Evolutionary conservation across 2,797 vertebrate genomes (phyloP).

Genomic region (Notolepis coatsorum): DNA sequence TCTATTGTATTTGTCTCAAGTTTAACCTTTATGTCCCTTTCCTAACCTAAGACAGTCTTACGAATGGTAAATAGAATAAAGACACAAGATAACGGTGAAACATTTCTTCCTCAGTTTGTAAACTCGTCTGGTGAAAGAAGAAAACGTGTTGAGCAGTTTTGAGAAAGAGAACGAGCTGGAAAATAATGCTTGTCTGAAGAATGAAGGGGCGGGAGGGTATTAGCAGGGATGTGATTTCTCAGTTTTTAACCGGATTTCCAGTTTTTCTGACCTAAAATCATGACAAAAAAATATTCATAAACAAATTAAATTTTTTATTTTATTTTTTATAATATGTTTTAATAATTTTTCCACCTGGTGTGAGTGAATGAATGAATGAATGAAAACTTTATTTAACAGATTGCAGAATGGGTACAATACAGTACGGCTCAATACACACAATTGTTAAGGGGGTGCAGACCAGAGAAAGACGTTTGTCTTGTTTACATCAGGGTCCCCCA

Average conservation of each 20-base stretch:
- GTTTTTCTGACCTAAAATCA: too few relatives aligned
- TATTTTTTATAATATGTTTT: too few relatives aligned
- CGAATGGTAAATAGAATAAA: conserved; percentile 74
- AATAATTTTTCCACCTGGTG: too few relatives aligned
- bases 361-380: too few relatives aligned
- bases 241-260: background rate
- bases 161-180: background rate
- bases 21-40: conserved; percentile 70
- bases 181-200: background rate
- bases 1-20: conserved; percentile 65
- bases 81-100: conserved; percentile 44
- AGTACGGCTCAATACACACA: too few relatives aligned
- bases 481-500: too few relatives aligned
- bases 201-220: background rate
- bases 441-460: too few relatives aligned
- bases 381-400: too few relatives aligned
- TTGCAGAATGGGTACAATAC: too few relatives aligned
- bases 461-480: too few relatives aligned
- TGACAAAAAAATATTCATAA: too few relatives aligned
- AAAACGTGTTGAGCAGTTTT: background rate
- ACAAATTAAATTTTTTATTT: too few relatives aligned
- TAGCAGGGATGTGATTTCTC: background rate
- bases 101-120: conserved; percentile 30
- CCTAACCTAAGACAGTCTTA: conserved; percentile 64
- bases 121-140: background rate